Base-by-base conservation (phyloP, 2,113 vertebrate genomes). In the Patagioenas fasciata region DNA sequence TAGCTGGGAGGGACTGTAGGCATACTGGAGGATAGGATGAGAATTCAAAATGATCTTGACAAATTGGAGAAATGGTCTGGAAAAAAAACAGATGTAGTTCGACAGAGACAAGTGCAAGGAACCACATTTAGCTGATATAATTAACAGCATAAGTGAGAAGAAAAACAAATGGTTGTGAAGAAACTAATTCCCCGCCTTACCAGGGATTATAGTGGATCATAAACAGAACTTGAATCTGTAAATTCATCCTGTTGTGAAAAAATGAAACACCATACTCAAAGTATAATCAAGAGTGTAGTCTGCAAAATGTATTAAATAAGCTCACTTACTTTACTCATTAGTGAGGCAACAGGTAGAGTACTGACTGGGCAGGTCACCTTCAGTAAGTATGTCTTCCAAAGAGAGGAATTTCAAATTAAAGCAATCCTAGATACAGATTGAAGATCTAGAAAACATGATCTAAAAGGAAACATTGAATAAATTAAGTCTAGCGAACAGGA, bases 31-130 rank as follows among this genome's bases (percentile, higher is more conserved):
- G 51, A 50, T 17, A 58, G 36, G 64, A 62, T 73, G 36, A 83
- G 88, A 96, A 96, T 90, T 89, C 67, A 88, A 80, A 95, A 93
- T 67, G 3, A 94, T 93, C 82, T 80, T 92, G 88, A 93, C 47
- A 97, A 92, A 80, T 74, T 86, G 85, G 69, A 86, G 71, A 94
- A 96, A 96, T 86, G 67, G 28, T 83, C 44, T 93, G 82, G 58
- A 89, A 93, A 94, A 72, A 77, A 65, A 94, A 48, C 74, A 88
- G 82, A 83, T 80, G 51, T 70, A 90, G 71, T 85, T 94, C 71
- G 88, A 42, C 42, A 57, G 62, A 73, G 50, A 73, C 0, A 1
- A 90, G 75, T 78, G n/a, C 40, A 86, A 93, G 60, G 60, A 93
- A 62, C 44, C 88, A 70, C 82, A 47, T 88, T 94, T 90, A 90